Evolutionary conservation across 2,113 vertebrate genomes (phyloP), one percentile per base, ranked within the genome.

Genomic region (Anguilla japonica): DNA sequence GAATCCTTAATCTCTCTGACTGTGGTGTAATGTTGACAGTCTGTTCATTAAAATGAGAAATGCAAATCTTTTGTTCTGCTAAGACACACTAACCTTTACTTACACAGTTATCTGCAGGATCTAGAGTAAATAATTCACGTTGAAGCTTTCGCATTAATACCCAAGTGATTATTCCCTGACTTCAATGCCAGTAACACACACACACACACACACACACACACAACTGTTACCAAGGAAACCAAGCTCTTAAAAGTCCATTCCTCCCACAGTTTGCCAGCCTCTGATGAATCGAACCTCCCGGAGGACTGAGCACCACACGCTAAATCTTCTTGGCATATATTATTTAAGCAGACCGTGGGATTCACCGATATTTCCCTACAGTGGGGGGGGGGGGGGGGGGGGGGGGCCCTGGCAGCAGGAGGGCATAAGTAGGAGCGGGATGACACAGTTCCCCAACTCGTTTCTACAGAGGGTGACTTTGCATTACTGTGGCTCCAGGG

Each of bases 151-250:
- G 88, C 89, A 87, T 91, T 91, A 90, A 81, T 87, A 91, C 80
- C 16, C 39, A 63, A 88, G 43, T 71, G 60, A 20, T 29, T 46
- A 82, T 67, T 87, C 89, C 87, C 87, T 91, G 81, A 82, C 88
- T 90, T 82, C 82, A 26, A 18, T 60, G 22, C 20, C 7, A 1
- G 40, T 43, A 60, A 57, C 82, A 90, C 87, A 91, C 91, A 92
- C 90, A 93, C 86, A 89, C 34, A 34, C 34, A 34, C 34, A 34
- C 34, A 34, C 34, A 34, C 34, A 34, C n/a, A 92, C 90, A 93
- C 86, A 89, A 92, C 85, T 81, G 93, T 93, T 93, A 89, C 94
- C 93, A 93, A 90, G 92, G 94, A 89, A 94, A 95, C 93, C 75
- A 81, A 89, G 84, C 86, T 89, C 85, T 89, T 81, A 92, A 92